Percentiles rank a stretch among this genome's conserved stretches.
These are phyloP conservation scores for Choristoneura rosaceana DNA, from an alignment of 2,888 invertebrate species.

Conservation along the genomic window DNA sequence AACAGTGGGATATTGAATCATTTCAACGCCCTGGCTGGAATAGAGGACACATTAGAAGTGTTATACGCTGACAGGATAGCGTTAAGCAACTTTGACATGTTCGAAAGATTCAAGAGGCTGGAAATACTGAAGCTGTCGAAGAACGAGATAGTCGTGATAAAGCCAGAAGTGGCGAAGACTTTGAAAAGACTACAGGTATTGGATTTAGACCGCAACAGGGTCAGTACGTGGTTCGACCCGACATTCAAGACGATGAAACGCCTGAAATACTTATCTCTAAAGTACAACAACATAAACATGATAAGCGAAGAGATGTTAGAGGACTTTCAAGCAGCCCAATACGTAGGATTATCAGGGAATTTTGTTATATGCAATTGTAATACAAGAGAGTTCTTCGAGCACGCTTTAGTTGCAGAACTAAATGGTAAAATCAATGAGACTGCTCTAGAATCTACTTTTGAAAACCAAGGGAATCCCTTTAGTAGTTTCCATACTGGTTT, in stretches of 20 bases:
- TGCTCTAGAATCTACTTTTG: conserved; percentile 41
- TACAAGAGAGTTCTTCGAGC: conserved; percentile 79
- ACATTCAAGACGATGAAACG: conserved; percentile 66
- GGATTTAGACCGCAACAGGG: conserved; percentile 82
- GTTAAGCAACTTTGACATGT: conserved; percentile 65
- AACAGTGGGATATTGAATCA: conserved; percentile 72
- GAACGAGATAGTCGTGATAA: conserved; percentile 80
- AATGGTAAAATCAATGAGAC: conserved; percentile 14
- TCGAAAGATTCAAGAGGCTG: conserved; percentile 70
- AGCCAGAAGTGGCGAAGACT: conserved; percentile 54
- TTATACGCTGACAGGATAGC: conserved; percentile 75
- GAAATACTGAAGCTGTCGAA: conserved; percentile 74
- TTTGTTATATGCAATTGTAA: conserved; percentile 86
- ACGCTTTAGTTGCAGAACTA: conserved; percentile 52
- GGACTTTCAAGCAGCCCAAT: conserved; percentile 79
- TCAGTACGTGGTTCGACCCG: conserved; percentile 83
- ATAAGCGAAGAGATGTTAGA: conserved; percentile 83
- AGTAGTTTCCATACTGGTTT: conserved; percentile 57
- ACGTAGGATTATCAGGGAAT: conserved; percentile 84
- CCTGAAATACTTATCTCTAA: conserved; percentile 75
- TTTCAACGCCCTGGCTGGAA: conserved; percentile 65
- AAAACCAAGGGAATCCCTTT: background rate
- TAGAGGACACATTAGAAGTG: conserved; percentile 72
- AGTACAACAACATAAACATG: conserved; percentile 83
- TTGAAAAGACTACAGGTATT: conserved; percentile 76